Evolutionary conservation across 2,888 invertebrate species (phyloP).

Genomic region (Troglohyphantes excavatus): DNA sequence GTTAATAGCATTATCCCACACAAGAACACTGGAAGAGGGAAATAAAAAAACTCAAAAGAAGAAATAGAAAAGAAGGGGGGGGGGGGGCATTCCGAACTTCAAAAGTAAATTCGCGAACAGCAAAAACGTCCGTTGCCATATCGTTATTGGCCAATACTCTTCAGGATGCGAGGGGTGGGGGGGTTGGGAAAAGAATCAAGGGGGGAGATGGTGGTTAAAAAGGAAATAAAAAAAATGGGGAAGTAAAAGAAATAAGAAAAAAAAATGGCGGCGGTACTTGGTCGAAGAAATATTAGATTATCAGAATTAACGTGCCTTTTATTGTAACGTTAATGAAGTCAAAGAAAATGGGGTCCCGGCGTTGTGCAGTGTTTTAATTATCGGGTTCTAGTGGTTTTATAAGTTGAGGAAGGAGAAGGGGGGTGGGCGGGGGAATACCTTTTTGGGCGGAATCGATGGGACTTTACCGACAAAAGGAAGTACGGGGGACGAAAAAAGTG

Average conservation of each 20-base stretch:
- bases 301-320: constrained; percentile 78
- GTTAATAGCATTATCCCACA: constrained; percentile 78
- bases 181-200: neutral
- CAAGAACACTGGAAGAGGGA: constrained; percentile 25
- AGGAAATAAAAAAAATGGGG: constrained; percentile 55
- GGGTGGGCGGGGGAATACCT: constrained; percentile 61
- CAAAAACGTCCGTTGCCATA: constrained; percentile 76
- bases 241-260: constrained; percentile 66
- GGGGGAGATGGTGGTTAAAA: neutral
- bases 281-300: constrained; percentile 78
- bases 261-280: constrained; percentile 75
- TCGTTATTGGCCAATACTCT: constrained; percentile 77
- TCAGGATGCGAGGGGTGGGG: constrained; percentile 28
- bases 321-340: constrained; percentile 78
- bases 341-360: constrained; percentile 63
- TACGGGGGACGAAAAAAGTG: constrained; percentile 72
- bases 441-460: constrained; percentile 73
- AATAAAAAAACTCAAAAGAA: constrained; percentile 26
- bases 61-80: neutral
- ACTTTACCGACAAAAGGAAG: constrained; percentile 76
- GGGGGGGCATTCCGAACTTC: constrained; percentile 68
- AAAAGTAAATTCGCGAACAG: constrained; percentile 77
- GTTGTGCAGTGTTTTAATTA: constrained; percentile 77
- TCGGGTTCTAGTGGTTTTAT: constrained; percentile 78
- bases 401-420: constrained; percentile 54